Percentiles rank a stretch among this genome's conserved stretches.
phyloP scores from a whole-genome alignment of 1,140 invertebrate species.

The Diuraphis noxia region DNA sequence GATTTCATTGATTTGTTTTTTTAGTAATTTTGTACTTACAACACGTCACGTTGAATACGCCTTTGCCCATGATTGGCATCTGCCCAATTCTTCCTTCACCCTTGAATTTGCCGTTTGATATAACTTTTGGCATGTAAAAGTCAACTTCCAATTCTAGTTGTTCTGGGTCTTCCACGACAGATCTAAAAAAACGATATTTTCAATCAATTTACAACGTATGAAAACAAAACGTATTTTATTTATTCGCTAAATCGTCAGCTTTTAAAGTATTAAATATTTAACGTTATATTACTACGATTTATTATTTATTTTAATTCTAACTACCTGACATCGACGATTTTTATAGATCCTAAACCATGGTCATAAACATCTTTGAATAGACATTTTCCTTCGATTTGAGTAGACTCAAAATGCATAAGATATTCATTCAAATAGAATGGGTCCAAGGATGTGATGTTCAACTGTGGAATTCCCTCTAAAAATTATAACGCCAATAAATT shows the following conservation, averaged over 20 bases:
- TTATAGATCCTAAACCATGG: slow-evolving; percentile 55
- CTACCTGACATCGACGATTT: slow-evolving; percentile 57
- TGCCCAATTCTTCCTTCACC: slow-evolving; percentile 57
- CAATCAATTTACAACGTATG: neutral
- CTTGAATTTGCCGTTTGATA: slow-evolving; percentile 57
- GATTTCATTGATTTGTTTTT: neutral
- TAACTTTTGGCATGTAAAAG: slow-evolving; percentile 57
- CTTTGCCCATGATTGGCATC: slow-evolving; percentile 58
- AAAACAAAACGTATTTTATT: neutral
- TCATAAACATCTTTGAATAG: slow-evolving; percentile 55
- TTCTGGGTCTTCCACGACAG: slow-evolving; percentile 56
- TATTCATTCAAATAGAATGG: slow-evolving; percentile 57
- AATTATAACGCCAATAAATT: neutral
- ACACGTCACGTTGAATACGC: slow-evolving; percentile 56
- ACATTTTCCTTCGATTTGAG: slow-evolving; percentile 56
- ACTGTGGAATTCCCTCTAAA: slow-evolving; percentile 54
- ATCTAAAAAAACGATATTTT: slow-evolving; percentile 54
- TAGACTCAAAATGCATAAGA: slow-evolving; percentile 56
- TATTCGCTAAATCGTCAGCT: neutral
- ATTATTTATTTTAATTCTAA: neutral
- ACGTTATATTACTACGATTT: neutral
- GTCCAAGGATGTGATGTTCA: slow-evolving; percentile 56
- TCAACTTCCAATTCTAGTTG: slow-evolving; percentile 58
- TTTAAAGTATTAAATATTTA: neutral
- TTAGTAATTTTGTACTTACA: slow-evolving; percentile 26